These are phyloP conservation scores for Lasioglossum albipes DNA, from an alignment of 1,140 invertebrate genomes.

Conservation along the genomic window DNA sequence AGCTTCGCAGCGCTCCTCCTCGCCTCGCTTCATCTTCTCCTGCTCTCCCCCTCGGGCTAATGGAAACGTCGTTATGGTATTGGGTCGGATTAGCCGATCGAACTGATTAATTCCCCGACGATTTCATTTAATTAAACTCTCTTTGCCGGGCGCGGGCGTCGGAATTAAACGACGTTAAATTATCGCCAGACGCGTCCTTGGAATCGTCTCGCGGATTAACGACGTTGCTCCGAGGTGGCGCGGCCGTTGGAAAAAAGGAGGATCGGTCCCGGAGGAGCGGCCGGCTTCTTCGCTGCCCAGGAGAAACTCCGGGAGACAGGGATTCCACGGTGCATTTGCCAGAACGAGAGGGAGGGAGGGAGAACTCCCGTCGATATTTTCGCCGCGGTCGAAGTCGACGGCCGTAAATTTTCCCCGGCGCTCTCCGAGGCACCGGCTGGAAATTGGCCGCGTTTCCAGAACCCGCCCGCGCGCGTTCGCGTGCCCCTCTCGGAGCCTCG, in stretches of 20 bases:
- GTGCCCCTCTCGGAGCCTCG: background rate
- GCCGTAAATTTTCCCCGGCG: slow-evolving; percentile 66
- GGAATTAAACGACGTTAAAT: slow-evolving; percentile 42
- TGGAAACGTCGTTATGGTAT: slow-evolving; percentile 44
- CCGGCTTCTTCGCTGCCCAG: background rate
- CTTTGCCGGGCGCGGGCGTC: slow-evolving; percentile 7
- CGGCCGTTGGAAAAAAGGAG: too few relatives aligned
- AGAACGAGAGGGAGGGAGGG: too few relatives aligned
- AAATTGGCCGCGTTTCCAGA: background rate
- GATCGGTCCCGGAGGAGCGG: background rate
- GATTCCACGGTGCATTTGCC: background rate
- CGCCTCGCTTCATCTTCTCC: background rate
- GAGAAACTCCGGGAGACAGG: background rate
- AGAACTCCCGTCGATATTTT: background rate
- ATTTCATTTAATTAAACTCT: slow-evolving; percentile 53
- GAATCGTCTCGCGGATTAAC: slow-evolving; percentile 31
- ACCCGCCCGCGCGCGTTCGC: background rate
- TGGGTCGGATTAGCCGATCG: slow-evolving; percentile 33
- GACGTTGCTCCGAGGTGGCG: slow-evolving; percentile 9
- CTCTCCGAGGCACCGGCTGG: background rate
- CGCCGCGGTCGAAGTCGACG: background rate
- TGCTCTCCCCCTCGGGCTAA: background rate
- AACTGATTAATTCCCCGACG: slow-evolving; percentile 51
- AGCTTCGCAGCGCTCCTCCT: background rate
- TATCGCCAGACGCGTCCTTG: slow-evolving; percentile 26